These are phyloP conservation scores for Lutjanus argentimaculatus DNA, from an alignment of 2,797 vertebrate genomes.

Conservation along the genomic window DNA sequence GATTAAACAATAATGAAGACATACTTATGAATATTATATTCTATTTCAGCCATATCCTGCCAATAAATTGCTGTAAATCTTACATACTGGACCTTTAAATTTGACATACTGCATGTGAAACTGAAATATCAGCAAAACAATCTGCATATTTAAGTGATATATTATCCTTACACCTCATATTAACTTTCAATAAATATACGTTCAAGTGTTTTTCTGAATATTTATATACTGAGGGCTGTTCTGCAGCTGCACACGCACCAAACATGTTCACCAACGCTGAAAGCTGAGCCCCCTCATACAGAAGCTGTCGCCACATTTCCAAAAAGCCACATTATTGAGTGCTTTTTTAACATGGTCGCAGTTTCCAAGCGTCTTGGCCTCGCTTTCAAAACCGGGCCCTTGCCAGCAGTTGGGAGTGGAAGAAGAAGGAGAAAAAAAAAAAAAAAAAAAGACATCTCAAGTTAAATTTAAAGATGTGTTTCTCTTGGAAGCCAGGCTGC, in stretches of 20 bases:
- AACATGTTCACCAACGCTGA: slow-evolving; percentile 79
- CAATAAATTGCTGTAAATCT: no score
- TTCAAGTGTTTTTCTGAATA: slow-evolving; percentile 45
- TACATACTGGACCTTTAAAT: slow-evolving; percentile 21
- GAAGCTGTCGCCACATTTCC: slow-evolving; percentile 84
- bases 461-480: slow-evolving; percentile 93
- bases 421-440: slow-evolving; percentile 58
- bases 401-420: slow-evolving; percentile 85
- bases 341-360: slow-evolving; percentile 86
- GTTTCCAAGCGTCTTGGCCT: slow-evolving; percentile 87
- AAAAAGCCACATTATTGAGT: slow-evolving; percentile 86
- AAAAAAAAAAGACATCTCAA: slow-evolving; percentile 84
- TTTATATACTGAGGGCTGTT: slow-evolving; percentile 39
- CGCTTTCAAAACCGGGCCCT: slow-evolving; percentile 72
- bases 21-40: no score
- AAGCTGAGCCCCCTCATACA: slow-evolving; percentile 76
- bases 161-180: slow-evolving; percentile 48
- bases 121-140: slow-evolving; percentile 54
- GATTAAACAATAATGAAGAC: no score
- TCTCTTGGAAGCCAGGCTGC: slow-evolving; percentile 87
- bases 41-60: no score
- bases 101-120: slow-evolving; percentile 53
- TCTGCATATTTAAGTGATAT: slow-evolving; percentile 44
- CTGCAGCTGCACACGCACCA: slow-evolving; percentile 72
- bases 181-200: slow-evolving; percentile 45